These are phyloP conservation scores for Conus ventricosus DNA, from an alignment of 1,140 invertebrate genomes.

Conservation along the genomic window DNA sequence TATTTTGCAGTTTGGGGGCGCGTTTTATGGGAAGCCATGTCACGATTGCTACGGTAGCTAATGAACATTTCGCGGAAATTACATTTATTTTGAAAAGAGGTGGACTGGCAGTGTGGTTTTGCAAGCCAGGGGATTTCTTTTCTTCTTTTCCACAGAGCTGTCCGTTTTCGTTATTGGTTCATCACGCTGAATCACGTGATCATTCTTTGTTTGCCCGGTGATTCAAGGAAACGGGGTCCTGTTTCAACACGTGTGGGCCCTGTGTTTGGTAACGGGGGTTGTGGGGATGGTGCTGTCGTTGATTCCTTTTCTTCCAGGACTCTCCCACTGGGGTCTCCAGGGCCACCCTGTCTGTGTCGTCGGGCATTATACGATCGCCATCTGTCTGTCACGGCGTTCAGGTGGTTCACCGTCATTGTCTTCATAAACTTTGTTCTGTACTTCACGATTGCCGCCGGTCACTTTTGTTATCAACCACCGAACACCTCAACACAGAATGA, in stretches of 20 bases:
- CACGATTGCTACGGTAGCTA: conserved; percentile 56
- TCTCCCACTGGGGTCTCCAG: conserved; percentile 50
- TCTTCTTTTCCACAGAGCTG: conserved; percentile 56
- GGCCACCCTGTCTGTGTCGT: conserved; percentile 50
- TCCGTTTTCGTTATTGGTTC: conserved; percentile 58
- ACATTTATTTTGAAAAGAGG: conserved; percentile 48
- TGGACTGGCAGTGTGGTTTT: conserved; percentile 44
- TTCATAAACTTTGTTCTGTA: conserved; percentile 50
- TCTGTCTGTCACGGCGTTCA: conserved; percentile 42
- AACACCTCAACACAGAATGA: conserved; percentile 27
- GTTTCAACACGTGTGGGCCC: not conserved
- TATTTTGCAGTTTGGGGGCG: conserved; percentile 57
- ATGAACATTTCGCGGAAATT: conserved; percentile 53
- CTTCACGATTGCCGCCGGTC: conserved; percentile 45
- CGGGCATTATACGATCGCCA: conserved; percentile 42
- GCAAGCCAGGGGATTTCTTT: conserved; percentile 55
- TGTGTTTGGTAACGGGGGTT: conserved; percentile 38
- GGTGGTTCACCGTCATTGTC: conserved; percentile 47
- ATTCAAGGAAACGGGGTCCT: not conserved
- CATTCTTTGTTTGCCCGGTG: conserved; percentile 55
- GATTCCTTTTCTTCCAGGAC: conserved; percentile 40
- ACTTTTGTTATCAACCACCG: conserved; percentile 44
- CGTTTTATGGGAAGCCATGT: conserved; percentile 67
- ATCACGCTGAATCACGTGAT: conserved; percentile 61
- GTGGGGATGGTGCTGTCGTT: conserved; percentile 34